These are phyloP conservation scores for Phortica magna DNA, from an alignment of 2,888 invertebrate genomes.

Conservation along the genomic window DNA sequence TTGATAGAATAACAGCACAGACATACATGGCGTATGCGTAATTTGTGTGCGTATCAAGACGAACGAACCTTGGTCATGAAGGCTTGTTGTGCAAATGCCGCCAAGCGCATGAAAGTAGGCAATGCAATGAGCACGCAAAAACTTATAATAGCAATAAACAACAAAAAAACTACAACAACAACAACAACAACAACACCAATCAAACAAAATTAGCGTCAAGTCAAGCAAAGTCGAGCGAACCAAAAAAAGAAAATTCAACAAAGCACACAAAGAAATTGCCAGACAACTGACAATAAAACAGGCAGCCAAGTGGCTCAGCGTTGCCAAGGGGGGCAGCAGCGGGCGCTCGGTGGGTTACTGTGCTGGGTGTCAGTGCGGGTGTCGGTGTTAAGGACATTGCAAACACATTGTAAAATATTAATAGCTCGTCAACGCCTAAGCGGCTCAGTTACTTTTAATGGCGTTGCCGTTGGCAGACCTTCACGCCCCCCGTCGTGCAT, in stretches of 20 bases:
- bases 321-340: too few relatives aligned
- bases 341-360: not conserved
- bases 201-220: not conserved
- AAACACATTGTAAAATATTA: slow-evolving; percentile 20
- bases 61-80: not conserved
- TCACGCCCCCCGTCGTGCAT: not conserved
- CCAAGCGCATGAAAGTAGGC: not conserved
- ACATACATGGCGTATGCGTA: not conserved
- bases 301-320: too few relatives aligned
- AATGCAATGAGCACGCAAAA: not conserved
- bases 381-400: slow-evolving; percentile 7
- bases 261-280: not conserved
- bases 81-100: not conserved
- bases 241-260: not conserved
- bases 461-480: not conserved
- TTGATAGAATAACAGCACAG: not conserved
- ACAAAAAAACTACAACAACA: slow-evolving; percentile 1
- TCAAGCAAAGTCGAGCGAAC: not conserved
- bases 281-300: not conserved
- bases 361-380: not conserved
- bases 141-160: not conserved
- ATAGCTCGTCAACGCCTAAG: slow-evolving; percentile 21
- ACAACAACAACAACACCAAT: too few relatives aligned
- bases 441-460: not conserved
- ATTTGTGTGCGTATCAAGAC: not conserved